Conservation (phyloP, 2,888 invertebrate species). For the Carabus problematicus region DNA sequence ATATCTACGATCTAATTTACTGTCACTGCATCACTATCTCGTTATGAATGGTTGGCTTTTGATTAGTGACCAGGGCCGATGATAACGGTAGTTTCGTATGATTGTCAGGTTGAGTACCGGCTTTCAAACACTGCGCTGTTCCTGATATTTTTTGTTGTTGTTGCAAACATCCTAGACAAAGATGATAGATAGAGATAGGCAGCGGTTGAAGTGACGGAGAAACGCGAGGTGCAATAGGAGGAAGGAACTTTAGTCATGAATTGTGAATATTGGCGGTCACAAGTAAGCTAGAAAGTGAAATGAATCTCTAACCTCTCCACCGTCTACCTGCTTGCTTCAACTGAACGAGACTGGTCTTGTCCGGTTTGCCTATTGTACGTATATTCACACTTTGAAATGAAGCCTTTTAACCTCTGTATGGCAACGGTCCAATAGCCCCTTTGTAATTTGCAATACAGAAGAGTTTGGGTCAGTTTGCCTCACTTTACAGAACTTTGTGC, state of each 20-base stretch:
- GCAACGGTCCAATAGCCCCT: not conserved
- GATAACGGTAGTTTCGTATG: slow-evolving; percentile 23
- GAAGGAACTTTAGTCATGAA: not conserved
- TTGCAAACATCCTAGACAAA: not conserved
- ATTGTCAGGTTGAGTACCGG: slow-evolving; percentile 18
- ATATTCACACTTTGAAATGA: too few relatives aligned
- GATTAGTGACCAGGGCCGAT: slow-evolving; percentile 27
- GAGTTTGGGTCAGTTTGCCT: not conserved
- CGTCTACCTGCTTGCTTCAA: not conserved
- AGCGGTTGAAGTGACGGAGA: too few relatives aligned
- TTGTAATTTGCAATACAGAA: slow-evolving; percentile 36
- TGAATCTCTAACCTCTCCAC: slow-evolving; percentile 5
- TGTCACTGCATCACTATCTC: slow-evolving; percentile 38
- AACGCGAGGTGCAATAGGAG: too few relatives aligned
- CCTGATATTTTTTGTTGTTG: slow-evolving; percentile 1
- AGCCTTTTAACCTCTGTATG: not conserved
- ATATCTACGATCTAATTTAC: slow-evolving; percentile 40
- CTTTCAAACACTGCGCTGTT: slow-evolving; percentile 9
- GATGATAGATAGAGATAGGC: too few relatives aligned
- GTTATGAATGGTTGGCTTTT: slow-evolving; percentile 37
- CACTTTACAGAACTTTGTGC: slow-evolving; percentile 3
- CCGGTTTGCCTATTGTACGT: not conserved
- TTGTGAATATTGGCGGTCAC: slow-evolving; percentile 14
- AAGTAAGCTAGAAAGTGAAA: slow-evolving; percentile 32
- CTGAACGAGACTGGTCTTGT: not conserved